phyloP scores from a whole-genome alignment of 2,113 vertebrate species.

The Hippocampus abdominalis region DNA sequence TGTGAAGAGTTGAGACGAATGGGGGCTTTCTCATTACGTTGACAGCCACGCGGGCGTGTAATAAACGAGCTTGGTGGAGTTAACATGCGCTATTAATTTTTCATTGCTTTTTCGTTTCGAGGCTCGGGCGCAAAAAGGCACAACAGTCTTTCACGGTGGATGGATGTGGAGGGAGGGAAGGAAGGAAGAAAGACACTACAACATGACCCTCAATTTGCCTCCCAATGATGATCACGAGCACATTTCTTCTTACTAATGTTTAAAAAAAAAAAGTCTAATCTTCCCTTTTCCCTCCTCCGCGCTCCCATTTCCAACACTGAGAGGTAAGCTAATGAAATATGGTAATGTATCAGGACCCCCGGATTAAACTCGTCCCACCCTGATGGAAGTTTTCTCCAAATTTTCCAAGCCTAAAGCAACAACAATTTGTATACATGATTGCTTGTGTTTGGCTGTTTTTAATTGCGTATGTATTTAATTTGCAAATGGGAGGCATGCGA shows the following conservation, averaged over 20 bases:
- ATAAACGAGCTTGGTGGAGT: constrained; percentile 70
- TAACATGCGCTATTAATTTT: constrained; percentile 76
- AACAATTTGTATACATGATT: constrained; percentile 75
- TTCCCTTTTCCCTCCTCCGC: not conserved
- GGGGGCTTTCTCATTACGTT: constrained; percentile 71
- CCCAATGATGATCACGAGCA: constrained; percentile 59
- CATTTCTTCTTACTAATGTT: constrained; percentile 56
- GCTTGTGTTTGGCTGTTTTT: constrained; percentile 70
- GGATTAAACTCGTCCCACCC: constrained; percentile 67
- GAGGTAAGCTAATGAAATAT: constrained; percentile 70
- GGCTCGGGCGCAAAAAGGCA: constrained; percentile 52
- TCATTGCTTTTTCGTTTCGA: constrained; percentile 70
- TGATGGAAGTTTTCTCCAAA: constrained; percentile 69
- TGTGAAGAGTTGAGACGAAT: constrained; percentile 59
- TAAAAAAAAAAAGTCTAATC: constrained; percentile 53
- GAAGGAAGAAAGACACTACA: constrained; percentile 38
- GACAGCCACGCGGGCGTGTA: constrained; percentile 72
- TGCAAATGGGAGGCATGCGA: constrained; percentile 54
- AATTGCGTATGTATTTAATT: constrained; percentile 76
- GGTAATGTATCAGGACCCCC: constrained; percentile 64
- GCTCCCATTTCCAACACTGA: constrained; percentile 45
- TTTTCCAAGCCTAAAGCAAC: constrained; percentile 69
- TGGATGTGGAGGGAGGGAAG: constrained; percentile 37
- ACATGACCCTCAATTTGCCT: constrained; percentile 52
- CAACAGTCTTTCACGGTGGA: constrained; percentile 49